Conservation (phyloP, 2,888 invertebrate species). For the Aquatica leii region DNA sequence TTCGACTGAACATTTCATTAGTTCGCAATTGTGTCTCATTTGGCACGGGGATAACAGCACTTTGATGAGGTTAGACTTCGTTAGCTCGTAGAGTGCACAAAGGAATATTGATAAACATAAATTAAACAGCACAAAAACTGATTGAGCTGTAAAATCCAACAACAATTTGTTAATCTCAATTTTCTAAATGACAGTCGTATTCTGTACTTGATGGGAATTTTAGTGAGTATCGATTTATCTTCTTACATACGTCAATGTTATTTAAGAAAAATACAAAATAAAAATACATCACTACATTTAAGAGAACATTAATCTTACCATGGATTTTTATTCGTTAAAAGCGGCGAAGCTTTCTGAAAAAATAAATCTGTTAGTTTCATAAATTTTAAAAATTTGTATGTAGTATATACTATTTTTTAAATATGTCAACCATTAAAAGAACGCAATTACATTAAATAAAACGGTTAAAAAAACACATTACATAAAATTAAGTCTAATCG, state of each 20-base stretch:
- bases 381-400: no score
- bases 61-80: constrained; percentile 52
- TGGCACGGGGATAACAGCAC: constrained; percentile 37
- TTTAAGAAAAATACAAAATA: constrained; percentile 2
- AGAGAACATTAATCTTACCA: constrained; percentile 4
- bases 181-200: no score
- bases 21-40: constrained; percentile 44
- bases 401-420: no score
- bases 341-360: no score
- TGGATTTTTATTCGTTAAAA: background rate
- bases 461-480: no score
- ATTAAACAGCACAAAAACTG: constrained; percentile 20
- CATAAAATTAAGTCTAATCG: no score
- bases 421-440: no score
- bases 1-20: constrained; percentile 52
- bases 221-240: background rate
- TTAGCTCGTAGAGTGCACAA: constrained; percentile 37
- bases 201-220: no score
- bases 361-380: no score
- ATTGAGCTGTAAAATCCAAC: no score
- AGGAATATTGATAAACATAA: constrained; percentile 30
- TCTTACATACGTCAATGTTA: constrained; percentile 1
- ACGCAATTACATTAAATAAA: no score
- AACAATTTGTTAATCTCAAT: no score
- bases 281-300: background rate